A percentile compares a stretch with the other conserved stretches of the same genome.
phyloP scores from a whole-genome alignment of 2,888 invertebrate genomes.

The Drosophila demipolita region DNA sequence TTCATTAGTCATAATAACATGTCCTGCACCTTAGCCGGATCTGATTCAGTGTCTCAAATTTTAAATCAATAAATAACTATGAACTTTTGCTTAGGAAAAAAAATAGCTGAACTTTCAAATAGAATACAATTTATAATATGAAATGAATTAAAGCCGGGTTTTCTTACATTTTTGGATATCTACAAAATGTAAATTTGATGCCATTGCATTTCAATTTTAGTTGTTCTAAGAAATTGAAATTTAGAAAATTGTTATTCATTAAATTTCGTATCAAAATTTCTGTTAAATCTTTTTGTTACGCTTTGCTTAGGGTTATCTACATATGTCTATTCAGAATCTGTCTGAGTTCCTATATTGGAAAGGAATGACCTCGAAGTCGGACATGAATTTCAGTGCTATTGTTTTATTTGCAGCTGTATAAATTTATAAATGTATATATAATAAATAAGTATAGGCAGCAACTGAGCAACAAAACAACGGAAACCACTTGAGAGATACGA shows the following conservation, averaged over 20 bases:
- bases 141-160: neutral
- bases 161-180: neutral
- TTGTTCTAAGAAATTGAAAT: no score
- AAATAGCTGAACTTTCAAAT: neutral
- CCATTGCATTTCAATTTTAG: neutral
- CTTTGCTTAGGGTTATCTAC: neutral
- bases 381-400: neutral
- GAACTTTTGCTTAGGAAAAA: neutral
- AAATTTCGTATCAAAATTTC: neutral
- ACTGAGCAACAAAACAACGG: conserved; percentile 9
- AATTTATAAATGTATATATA: conserved; percentile 9
- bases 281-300: neutral
- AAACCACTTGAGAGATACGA: conserved; percentile 49
- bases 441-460: conserved; percentile 29
- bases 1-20: neutral
- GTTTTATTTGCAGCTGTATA: neutral
- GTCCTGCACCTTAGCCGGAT: neutral
- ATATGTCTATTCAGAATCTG: neutral
- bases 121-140: neutral
- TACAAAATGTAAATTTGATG: neutral
- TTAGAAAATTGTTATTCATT: neutral
- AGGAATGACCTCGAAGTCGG: no score
- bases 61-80: neutral
- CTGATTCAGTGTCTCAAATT: neutral
- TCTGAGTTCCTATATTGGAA: neutral